Conservation (phyloP, 2,113 vertebrate genomes). For the Amphiprion percula region DNA sequence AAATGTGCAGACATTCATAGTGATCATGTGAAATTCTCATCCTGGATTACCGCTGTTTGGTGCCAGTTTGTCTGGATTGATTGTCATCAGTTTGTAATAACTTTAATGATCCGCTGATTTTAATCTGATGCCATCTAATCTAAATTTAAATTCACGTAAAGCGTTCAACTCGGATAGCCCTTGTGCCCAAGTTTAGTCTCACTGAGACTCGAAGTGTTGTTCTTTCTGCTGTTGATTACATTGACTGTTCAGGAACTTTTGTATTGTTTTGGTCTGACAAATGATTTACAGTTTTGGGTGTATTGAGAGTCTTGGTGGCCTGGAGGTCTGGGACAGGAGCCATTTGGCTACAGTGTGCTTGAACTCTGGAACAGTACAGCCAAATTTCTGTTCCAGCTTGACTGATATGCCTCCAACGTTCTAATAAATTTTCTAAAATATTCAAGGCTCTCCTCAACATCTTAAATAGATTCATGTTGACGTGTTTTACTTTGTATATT, state of each 20-base stretch:
- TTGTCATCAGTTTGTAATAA: neutral
- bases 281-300: conserved; percentile 3
- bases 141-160: neutral
- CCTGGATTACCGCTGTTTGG: too few relatives aligned
- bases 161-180: neutral
- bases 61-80: neutral
- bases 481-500: neutral
- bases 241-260: neutral
- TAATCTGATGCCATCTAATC: neutral
- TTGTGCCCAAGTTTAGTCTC: too few relatives aligned
- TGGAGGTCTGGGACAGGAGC: neutral
- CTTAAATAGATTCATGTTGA: neutral
- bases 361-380: neutral
- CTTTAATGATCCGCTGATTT: neutral
- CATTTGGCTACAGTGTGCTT: neutral
- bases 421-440: neutral
- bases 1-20: too few relatives aligned
- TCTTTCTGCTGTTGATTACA: neutral
- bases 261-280: neutral
- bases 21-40: too few relatives aligned
- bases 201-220: neutral
- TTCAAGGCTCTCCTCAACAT: conserved; percentile 3
- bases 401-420: neutral
- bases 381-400: neutral
- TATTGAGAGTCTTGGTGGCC: conserved; percentile 8